Base-by-base conservation (phyloP, 2,113 vertebrate species). In the Percopsis transmontana region DNA sequence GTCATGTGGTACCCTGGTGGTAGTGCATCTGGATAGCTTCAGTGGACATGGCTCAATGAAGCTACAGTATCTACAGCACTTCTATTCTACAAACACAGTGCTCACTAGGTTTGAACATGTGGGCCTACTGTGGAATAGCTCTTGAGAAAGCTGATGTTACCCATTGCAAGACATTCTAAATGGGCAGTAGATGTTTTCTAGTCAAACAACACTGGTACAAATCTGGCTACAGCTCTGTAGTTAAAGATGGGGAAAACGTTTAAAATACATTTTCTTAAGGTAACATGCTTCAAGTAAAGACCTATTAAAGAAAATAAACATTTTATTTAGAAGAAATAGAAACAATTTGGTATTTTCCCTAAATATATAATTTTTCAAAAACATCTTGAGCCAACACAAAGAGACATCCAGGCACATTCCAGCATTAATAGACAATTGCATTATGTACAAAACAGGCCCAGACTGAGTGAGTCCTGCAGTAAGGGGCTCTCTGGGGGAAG, bases 381-480 rank as follows among this genome's bases (percentile, higher is more conserved):
- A 14, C 38, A 9, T 13, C 67, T 73, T 58, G 23, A 68, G 48
- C 55, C 33, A 68, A 79, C 33, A 66, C 59, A 42, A 68, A 44
- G 54, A 68, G 61, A 80, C 66, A 56, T 64, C 56, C 12, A 4
- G 61, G 60, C 10, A 79, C 75, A 83, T 85, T 86, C 75, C 79
- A 71, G 51, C 44, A 41, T 78, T 81, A 79, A 80, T 66, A 57
- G 71, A 76, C 23, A 50, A 44, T 9, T 67, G 45, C 54, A 73
- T 68, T 77, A 83, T 84, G 80, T 72, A 86, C 58, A 88, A 80
- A 86, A 81, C 79, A 84, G 77, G 23, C 69, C 58, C 54, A 57
- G 70, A 71, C 27, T 27, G 44, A 72, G 74, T 68, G 69, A 53
- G 48, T 80, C 84, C 53, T 66, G 74, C 78, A 83, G 82, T 74